Base-by-base conservation (phyloP, 2,797 vertebrate genomes). In the Spinibarbus caldwelli region DNA sequence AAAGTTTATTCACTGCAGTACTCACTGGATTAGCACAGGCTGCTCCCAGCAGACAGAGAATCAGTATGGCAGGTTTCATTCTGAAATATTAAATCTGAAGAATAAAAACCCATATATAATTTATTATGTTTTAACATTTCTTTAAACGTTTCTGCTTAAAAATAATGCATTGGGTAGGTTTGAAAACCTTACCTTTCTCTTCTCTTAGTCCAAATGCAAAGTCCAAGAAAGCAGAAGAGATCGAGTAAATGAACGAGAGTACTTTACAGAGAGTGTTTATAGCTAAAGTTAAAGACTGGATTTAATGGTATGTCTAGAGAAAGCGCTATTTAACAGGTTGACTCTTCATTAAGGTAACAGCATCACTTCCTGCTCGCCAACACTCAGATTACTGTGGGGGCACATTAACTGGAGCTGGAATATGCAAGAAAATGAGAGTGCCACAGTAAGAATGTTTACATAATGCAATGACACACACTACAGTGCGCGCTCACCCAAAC, bases 301-400 rank as follows among this genome's bases (percentile, higher is more conserved):
- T 77, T 84, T 82, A 91, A 92, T 84, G 87, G 90, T 90, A 66
- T 91, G 90, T 87, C 52, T 85, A 70, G 78, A 87, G 87, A 85
- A 88, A 87, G 70, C 54, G 36, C 88, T 83, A 93, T 95, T 93
- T 95, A 95, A 90, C 91, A 59, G 89, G 52, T 54, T 82, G 11
- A 85, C 80, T 87, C 86, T 84, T 83, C 85, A 87, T 91, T 90
- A 91, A 89, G 85, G 82, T 17, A 80, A 86, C 94, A 90, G 87
- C 95, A 93, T 95, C 94, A 95, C 91, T 95, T 95, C 94, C 95
- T 93, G 91, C 92, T 88, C 91, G 91, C 78, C 88, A 87, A 90
- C 90, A 88, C 88, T 75, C 47, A 52, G n/a, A 85, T 57, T 67
- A 36, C 78, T 84, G 85, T 86, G 82, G 79, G 78, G 78, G 76